Evolutionary conservation across 2,888 invertebrate genomes (phyloP), one percentile per base, ranked within the genome.

Genomic region (Acrobasis consociella): DNA sequence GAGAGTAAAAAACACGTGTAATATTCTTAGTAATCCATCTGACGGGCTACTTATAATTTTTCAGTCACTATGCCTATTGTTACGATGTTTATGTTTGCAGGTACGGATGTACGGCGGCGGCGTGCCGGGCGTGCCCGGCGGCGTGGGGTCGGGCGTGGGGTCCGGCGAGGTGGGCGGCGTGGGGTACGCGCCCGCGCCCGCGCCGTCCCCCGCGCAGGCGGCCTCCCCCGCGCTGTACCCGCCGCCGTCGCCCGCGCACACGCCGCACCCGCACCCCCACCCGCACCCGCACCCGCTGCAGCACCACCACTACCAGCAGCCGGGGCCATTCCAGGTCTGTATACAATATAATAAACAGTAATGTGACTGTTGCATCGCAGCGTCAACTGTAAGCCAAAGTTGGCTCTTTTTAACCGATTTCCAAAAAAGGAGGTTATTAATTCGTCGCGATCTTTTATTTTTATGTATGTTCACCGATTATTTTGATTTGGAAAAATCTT

Each of bases 41-140:
- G n/a, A n/a, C n/a, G n/a, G n/a, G n/a, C n/a, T n/a, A n/a, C n/a
- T n/a, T n/a, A n/a, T n/a, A n/a, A n/a, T n/a, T n/a, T n/a, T n/a
- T n/a, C n/a, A n/a, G n/a, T n/a, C 22, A 22, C 2, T 22, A 22
- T 3, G 22, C 22, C 22, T 2, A 22, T 22, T 22, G 3, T 22
- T 22, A 22, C 22, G 22, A 3, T 37, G 17, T 17, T 5, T 22
- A 15, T 13, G 9, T 38, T n/a, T 5, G 9, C 87, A 94, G 93
- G 93, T 96, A 72, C 94, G 96, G 62, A 95, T 96, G 94, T 96
- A 95, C 85, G 94, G 91, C 80, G 80, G 81, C 68, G 83, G 82
- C 62, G 85, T 69, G 69, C 76, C 72, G 65, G 76, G 68, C 37
- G 70, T 72, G 71, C 73, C 73, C 59, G 76, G 70, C 46, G 75